Base-by-base conservation (phyloP, 2,888 invertebrate species). In the Heliconius hortense region DNA sequence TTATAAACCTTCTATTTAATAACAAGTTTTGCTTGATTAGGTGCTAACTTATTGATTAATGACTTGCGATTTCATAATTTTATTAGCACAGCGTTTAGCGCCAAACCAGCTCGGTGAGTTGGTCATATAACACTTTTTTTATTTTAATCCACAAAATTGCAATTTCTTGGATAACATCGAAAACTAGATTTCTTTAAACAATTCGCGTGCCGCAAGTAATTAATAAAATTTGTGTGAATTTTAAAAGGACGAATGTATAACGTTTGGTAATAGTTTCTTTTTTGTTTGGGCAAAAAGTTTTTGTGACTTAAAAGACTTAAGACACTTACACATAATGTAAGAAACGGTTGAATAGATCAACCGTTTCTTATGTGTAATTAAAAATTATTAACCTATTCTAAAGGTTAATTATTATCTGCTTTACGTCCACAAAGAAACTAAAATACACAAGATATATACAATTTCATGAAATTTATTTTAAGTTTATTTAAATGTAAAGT, bases 31-130 rank as follows among this genome's bases (percentile, higher is more conserved):
- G 24, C 53, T 5, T 24, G 24, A 60, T 71, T 59, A 39, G 39
- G 11, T 24, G 24, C 11, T 60, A 48, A 28, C 43, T 74, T 28
- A 60, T 24, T 64, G 39, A 53, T 21, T 73, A 77, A 75, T 70
- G 72, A 75, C 35, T 73, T 28, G 75, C 24, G 35, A 77, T 79
- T 79, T 80, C 75, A 73, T 77, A 76, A 79, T 76, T 66, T 74
- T 56, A 75, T 77, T 79, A 72, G 74, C 66, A 53, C 72, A 69
- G 64, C 72, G 67, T 63, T 78, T 76, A 77, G 76, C 72, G 78
- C 63, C 59, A 64, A 76, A 77, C 77, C 26, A 73, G 77, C 70
- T 43, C 56, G 71, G 75, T 73, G n/a, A 59, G 77, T 70, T 53
- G 69, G 73, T 72, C 64, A 75, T 67, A 72, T 73, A 78, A 78